A percentile compares a stretch with the other conserved stretches of the same genome.
phyloP scores from a whole-genome alignment of 2,888 invertebrate species.

The Vanessa cardui region DNA sequence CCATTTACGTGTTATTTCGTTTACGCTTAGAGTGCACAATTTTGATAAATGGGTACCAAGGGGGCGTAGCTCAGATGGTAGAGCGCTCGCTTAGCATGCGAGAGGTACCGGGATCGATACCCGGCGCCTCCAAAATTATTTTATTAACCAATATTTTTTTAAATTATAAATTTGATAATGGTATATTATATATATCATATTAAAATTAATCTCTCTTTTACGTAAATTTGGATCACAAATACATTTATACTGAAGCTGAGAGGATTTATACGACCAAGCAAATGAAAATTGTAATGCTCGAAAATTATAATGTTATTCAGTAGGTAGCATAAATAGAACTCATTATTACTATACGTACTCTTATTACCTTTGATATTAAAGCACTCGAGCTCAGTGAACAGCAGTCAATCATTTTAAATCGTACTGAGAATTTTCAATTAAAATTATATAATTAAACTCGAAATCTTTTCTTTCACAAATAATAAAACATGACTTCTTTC shows the following conservation, averaged over 20 bases:
- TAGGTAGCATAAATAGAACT: too few species aligned
- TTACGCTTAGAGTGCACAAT: neutral
- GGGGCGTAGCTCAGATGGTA: slow-evolving; percentile 83
- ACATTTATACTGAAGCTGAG: too few species aligned
- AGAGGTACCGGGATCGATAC: slow-evolving; percentile 83
- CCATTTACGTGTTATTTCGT: neutral
- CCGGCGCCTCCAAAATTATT: slow-evolving; percentile 74
- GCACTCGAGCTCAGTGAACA: neutral
- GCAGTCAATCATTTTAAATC: slow-evolving; percentile 1
- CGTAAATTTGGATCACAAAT: too few species aligned
- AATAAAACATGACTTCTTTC: slow-evolving; percentile 21
- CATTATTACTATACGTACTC: neutral
- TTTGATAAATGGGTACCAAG: slow-evolving; percentile 32
- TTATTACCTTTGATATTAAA: slow-evolving; percentile 6
- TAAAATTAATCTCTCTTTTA: too few species aligned
- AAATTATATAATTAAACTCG: slow-evolving; percentile 20
- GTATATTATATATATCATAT: neutral
- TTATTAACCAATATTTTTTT: neutral
- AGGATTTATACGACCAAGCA: too few species aligned
- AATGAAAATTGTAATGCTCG: too few species aligned
- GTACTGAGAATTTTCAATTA: slow-evolving; percentile 21
- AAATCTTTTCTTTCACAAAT: slow-evolving; percentile 19
- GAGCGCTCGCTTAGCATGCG: slow-evolving; percentile 83
- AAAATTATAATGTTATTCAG: too few species aligned
- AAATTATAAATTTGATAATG: neutral